Evolutionary conservation across 2,888 invertebrate species (phyloP), one percentile per base, ranked within the genome.

Genomic region (Apantesis nais): DNA sequence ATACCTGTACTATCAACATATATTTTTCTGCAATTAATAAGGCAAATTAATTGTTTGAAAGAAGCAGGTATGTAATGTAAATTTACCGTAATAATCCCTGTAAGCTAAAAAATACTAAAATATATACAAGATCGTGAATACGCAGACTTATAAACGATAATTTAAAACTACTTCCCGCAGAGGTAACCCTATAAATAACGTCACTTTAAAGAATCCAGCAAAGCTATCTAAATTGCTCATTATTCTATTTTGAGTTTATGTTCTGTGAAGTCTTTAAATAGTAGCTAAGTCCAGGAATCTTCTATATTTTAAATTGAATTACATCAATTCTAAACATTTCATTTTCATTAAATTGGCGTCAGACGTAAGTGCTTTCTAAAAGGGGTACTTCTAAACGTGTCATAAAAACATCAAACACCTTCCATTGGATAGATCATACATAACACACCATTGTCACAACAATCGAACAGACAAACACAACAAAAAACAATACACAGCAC

Each of bases 391-490:
- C 70, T 72, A 76, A 70, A 71, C 67, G 73, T 70, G 74, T 76
- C 76, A 76, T 70, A 78, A 75, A 67, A 78, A 81, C 83, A 82
- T 81, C 80, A 83, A 82, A 83, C 78, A 79, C 78, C 74, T 79
- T 75, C 82, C 79, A 86, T 83, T 85, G 83, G 81, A 82, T 75
- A 86, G 83, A 85, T 86, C 80, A 77, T 77, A 81, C 75, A 80
- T 80, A 80, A 73, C 78, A 72, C 70, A 60, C 65, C 87, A 91
- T 92, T 92, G 92, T 93, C 80, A 80, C 85, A 86, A 91, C 93
- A 93, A 93, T 93, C 90, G 88, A 83, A 87, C 87, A 89, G 89
- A 93, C 93, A 93, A 79, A 92, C 90, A 89, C 88, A 89, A 90
- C 89, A 88, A 89, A 86, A 87, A 82, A 82, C 83, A 82, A 83